These are phyloP conservation scores for Eulacestoma nigropectus DNA, from an alignment of 2,113 vertebrate species.

Conservation along the genomic window DNA sequence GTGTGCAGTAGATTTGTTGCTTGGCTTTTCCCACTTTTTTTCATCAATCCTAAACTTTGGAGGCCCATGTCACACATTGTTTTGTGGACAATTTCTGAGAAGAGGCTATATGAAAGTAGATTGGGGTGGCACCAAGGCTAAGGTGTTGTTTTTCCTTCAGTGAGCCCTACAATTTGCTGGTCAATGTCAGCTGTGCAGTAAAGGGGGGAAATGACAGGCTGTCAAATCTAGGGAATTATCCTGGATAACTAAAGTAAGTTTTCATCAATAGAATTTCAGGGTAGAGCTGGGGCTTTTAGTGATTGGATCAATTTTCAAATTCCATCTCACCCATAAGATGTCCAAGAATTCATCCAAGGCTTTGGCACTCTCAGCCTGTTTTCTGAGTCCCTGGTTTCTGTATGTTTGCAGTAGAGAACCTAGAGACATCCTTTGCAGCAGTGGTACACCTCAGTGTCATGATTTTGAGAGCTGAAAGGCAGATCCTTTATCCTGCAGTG, in stretches of 20 bases:
- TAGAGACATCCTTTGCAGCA: slow-evolving; percentile 21
- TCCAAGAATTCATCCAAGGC: slow-evolving; percentile 17
- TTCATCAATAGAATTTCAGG: neutral
- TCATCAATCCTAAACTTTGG: slow-evolving; percentile 69
- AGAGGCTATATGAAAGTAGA: slow-evolving; percentile 7
- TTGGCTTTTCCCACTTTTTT: slow-evolving; percentile 76
- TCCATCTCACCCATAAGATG: neutral
- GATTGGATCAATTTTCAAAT: slow-evolving; percentile 5
- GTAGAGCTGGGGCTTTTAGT: slow-evolving; percentile 9
- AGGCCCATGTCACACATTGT: slow-evolving; percentile 75
- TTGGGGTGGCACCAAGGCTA: neutral
- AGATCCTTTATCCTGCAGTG: neutral
- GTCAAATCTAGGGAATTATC: slow-evolving; percentile 57
- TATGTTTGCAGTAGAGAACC: neutral
- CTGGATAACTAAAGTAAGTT: slow-evolving; percentile 43
- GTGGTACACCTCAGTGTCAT: neutral
- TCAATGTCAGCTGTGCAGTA: slow-evolving; percentile 40
- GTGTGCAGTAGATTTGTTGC: slow-evolving; percentile 81
- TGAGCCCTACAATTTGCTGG: slow-evolving; percentile 11
- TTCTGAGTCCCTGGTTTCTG: neutral
- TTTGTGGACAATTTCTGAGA: slow-evolving; percentile 64
- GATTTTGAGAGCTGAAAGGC: neutral
- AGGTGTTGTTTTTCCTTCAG: slow-evolving; percentile 10
- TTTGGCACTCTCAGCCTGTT: slow-evolving; percentile 3
- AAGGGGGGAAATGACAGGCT: slow-evolving; percentile 29